Evolutionary conservation across 2,113 vertebrate species (phyloP), one percentile per base, ranked within the genome.

Genomic region (Sinocyclocheilus maitianheensis): DNA sequence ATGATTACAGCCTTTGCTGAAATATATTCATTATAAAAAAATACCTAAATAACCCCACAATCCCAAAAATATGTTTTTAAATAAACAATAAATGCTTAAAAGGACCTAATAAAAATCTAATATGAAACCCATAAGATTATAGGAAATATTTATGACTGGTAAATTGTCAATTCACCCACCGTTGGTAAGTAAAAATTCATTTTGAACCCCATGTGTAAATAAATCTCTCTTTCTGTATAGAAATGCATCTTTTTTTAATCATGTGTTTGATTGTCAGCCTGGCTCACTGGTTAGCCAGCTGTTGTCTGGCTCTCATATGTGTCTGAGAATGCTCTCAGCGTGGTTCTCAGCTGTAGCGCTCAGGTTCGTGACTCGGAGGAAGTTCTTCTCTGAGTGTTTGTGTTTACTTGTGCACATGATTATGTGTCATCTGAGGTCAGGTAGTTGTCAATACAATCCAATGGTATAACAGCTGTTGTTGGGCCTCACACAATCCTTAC

Each of bases 381-480:
- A 83, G 14, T 53, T 77, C 80, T 40, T 82, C 63, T 43, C 7
- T 3, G 6, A 7, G 22, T 46, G 20, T 84, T 53, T 83, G 87
- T 82, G 51, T 87, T 58, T 84, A 46, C 10, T 20, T 77, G 24
- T 71, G 62, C 24, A 8, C 60, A 30, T 24, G 34, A 67, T 60
- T 71, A 12, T 48, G 84, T 72, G 67, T 81, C 40, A 79, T 85
- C 43, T 48, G 16, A 77, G 84, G 84, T 85, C 58, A 85, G 65
- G 30, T 40, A 69, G 58, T 55, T 78, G 60, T 78, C 76, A 40
- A 34, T 77, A n/a, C 34, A 71, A 34, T 30, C 20, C 84, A 85
- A 46, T 81, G 78, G 60, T 81, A 86, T 81, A 48, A 83, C 79
- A 83, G 81, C 80, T 85, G 77, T 81, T 75, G 55, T 76, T 60